Evolutionary conservation across 1,140 invertebrate genomes (phyloP), one percentile per base, ranked within the genome.

Genomic region (Berghia stephanieae): DNA sequence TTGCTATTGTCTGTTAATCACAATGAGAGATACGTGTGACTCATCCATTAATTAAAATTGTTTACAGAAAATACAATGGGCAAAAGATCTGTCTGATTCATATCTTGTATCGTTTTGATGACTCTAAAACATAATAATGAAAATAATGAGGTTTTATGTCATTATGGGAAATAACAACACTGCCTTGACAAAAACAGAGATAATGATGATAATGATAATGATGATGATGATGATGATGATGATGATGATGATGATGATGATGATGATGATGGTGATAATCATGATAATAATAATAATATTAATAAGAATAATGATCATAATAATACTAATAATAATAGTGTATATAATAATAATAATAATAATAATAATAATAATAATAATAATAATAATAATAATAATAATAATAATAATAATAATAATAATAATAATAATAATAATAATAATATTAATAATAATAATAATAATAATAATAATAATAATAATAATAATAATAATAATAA

Each of bases 371-470:
- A 27, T 31, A 63, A 27, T 31, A 63, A 31, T 31, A 63, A 27
- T 31, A 63, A 27, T 63, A 63, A 27, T 63, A 63, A 27, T 63
- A 63, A 27, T 16, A 63, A 27, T 18, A 63, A 27, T 18, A 63
- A 27, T 18, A 63, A 27, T 31, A 63, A 27, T 31, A 63, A 27
- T 10, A 63, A 27, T 63, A 63, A 27, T 63, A 63, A 27, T 63
- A 63, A 27, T 31, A 63, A 27, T 31, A 63, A 27, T 63, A 31
- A 27, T 63, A 63, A 27, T 63, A 63, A 27, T 18, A 63, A 27
- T 63, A 63, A 27, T 63, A 63, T 13, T 63, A 63, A 27, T 63
- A 63, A 27, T 63, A 63, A 27, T 31, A 63, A 27, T 31, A 63
- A 27, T 31, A 63, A 27, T 63, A 63, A 27, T 63, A 31, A 27